These are phyloP conservation scores for Tachysurus fulvidraco DNA, from an alignment of 2,113 vertebrate genomes.

Conservation along the genomic window DNA sequence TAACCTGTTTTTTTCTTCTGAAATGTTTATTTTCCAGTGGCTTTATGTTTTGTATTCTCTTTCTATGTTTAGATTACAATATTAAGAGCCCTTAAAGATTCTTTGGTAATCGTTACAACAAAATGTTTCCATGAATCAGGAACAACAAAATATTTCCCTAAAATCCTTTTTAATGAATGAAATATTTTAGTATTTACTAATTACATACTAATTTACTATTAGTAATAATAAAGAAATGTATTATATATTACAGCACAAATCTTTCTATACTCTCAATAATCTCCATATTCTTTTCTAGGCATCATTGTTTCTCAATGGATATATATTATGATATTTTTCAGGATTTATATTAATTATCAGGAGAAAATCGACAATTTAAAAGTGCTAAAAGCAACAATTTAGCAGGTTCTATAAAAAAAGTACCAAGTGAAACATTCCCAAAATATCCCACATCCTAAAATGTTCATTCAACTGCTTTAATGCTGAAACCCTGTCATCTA, in stretches of 20 bases:
- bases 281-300: background rate
- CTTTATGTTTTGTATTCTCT: background rate
- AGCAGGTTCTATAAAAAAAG: background rate
- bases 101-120: background rate
- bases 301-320: background rate
- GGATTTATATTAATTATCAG: background rate
- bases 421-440: background rate
- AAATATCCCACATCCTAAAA: background rate
- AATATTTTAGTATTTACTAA: background rate
- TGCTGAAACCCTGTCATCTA: background rate
- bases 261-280: background rate
- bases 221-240: background rate
- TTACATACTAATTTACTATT: background rate
- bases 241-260: background rate
- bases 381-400: background rate
- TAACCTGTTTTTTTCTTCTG: background rate
- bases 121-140: background rate
- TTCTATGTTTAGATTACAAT: background rate
- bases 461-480: background rate
- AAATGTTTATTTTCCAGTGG: background rate
- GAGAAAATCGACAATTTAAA: background rate
- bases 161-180: background rate
- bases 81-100: background rate
- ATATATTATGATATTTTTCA: background rate
- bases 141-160: background rate